Conservation (phyloP, 2,113 vertebrate genomes). For the Cavia aperea region DNA sequence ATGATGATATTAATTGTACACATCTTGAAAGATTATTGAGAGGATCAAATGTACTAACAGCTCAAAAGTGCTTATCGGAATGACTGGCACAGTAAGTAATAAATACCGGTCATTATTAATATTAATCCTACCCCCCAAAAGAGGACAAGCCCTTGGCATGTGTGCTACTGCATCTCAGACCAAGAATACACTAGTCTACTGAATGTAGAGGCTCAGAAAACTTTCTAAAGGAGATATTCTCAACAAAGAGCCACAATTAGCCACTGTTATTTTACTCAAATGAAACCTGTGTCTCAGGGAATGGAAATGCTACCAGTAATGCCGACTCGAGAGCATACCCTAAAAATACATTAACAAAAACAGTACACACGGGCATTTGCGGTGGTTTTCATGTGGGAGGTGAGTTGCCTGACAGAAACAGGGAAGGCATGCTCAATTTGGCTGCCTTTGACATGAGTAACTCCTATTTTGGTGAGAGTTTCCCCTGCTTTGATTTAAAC, state of each 20-base stretch:
- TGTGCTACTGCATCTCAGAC: background rate
- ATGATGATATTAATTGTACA: background rate
- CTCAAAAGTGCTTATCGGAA: background rate
- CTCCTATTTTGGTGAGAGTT: constrained; percentile 20
- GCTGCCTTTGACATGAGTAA: background rate
- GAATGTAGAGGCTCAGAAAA: background rate
- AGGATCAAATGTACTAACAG: background rate
- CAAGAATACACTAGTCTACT: background rate
- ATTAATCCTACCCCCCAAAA: background rate
- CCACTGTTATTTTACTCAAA: background rate
- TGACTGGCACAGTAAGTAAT: background rate
- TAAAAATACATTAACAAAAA: background rate
- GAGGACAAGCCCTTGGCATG: background rate
- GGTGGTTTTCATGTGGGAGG: constrained; percentile 25
- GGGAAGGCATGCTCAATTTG: background rate
- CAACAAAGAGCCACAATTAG: background rate
- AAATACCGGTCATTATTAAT: background rate
- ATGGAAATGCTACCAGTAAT: background rate
- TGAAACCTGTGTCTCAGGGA: background rate
- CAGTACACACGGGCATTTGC: background rate
- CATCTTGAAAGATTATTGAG: background rate
- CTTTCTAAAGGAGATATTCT: background rate
- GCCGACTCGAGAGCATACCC: background rate
- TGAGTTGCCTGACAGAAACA: background rate
- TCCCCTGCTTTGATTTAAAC: background rate